Conservation (phyloP, 1,140 invertebrate species). For the Calosoma granatense region DNA sequence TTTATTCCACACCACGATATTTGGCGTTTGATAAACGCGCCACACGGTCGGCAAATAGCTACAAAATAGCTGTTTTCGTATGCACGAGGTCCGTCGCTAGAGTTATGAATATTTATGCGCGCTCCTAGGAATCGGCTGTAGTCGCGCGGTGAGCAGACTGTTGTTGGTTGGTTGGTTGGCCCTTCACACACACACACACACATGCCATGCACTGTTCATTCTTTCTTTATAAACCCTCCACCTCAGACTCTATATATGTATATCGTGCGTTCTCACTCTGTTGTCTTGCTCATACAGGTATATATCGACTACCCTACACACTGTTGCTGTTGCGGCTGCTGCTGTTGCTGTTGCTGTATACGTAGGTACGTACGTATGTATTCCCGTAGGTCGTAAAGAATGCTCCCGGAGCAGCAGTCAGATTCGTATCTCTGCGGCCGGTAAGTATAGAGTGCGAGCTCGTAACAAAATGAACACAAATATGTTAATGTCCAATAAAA, state of each 20-base stretch:
- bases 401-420: not conserved
- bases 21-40: not conserved
- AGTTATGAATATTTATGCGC: conserved; percentile 9
- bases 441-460: conserved; percentile 7
- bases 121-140: not conserved
- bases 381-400: not conserved
- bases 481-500: conserved; percentile 14
- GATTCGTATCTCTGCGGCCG: conserved; percentile 8
- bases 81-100: not conserved
- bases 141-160: too few relatives aligned
- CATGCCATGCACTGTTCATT: not conserved
- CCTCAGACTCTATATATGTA: not conserved
- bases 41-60: not conserved
- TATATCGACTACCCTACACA: too few relatives aligned
- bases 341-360: too few relatives aligned
- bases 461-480: conserved; percentile 11
- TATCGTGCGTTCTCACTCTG: not conserved
- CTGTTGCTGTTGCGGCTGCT: too few relatives aligned
- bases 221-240: not conserved
- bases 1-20: not conserved
- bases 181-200: too few relatives aligned
- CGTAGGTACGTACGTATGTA: too few relatives aligned
- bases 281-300: not conserved
- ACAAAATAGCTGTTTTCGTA: not conserved
- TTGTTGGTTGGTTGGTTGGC: too few relatives aligned